Conservation (phyloP, 2,888 invertebrate genomes). For the Melieria picta region DNA sequence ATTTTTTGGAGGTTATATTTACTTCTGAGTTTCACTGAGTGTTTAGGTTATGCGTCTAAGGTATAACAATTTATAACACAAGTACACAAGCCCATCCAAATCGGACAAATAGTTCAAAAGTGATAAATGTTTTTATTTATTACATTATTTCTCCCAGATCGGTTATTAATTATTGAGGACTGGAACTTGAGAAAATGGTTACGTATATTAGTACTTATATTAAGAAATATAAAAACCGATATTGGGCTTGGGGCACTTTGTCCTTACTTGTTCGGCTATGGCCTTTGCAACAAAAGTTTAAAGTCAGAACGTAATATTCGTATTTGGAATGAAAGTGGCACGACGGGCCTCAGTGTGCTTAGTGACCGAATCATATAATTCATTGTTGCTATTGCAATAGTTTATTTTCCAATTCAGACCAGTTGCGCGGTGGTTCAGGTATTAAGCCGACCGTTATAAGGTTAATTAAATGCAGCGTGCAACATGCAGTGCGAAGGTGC, state of each 20-base stretch:
- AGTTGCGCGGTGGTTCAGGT: not conserved
- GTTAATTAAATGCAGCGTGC: conserved; percentile 40
- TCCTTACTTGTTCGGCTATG: not conserved
- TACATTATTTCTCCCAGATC: no score
- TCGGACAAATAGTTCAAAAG: not conserved
- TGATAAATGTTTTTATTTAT: not conserved
- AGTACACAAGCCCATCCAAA: no score
- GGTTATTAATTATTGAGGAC: no score
- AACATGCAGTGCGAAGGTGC: not conserved
- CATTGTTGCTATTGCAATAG: not conserved
- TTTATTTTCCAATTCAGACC: not conserved
- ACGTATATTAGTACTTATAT: no score
- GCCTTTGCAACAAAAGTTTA: not conserved
- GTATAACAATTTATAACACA: no score
- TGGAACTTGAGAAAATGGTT: no score
- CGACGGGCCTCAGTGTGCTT: not conserved
- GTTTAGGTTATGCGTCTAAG: no score
- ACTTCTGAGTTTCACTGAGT: no score
- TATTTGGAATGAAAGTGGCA: not conserved
- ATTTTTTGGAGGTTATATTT: no score
- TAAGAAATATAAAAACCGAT: no score
- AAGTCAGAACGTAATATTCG: not conserved
- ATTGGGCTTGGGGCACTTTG: no score
- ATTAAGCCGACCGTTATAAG: conserved; percentile 41
- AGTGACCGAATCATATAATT: conserved; percentile 39